A percentile compares a stretch with the other conserved stretches of the same genome.
Conservation (phyloP, 2,888 invertebrate genomes). For the Melanotus villosus region DNA sequence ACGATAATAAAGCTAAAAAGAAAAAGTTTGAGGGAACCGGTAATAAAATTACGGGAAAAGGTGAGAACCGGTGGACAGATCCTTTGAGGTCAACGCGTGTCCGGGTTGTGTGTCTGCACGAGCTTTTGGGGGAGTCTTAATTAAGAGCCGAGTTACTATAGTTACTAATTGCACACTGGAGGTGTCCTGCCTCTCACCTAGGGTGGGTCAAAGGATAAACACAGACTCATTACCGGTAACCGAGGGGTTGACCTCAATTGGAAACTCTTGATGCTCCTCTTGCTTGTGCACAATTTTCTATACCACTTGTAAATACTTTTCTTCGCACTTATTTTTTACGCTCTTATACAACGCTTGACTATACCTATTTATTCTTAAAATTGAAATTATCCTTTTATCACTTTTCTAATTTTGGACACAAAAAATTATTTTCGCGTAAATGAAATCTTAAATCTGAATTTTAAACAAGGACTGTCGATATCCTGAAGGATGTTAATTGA, state of each 20-base stretch:
- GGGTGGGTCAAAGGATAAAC: slow-evolving; percentile 54
- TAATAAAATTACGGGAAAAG: slow-evolving; percentile 49
- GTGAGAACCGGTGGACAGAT: slow-evolving; percentile 55
- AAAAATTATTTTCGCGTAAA: too few species aligned
- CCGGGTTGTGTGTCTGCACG: slow-evolving; percentile 42
- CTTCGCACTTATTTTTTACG: too few species aligned
- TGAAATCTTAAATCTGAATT: too few species aligned
- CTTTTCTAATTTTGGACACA: too few species aligned
- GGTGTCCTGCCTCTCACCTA: slow-evolving; percentile 55
- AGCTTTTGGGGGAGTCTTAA: slow-evolving; percentile 57
- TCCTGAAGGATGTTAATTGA: too few species aligned
- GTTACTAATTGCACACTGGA: slow-evolving; percentile 57
- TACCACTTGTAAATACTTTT: neutral
- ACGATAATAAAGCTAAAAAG: slow-evolving; percentile 50
- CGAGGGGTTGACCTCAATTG: slow-evolving; percentile 48
- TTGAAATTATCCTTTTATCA: too few species aligned
- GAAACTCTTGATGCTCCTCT: slow-evolving; percentile 38
- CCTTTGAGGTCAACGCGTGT: slow-evolving; percentile 55
- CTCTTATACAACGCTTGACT: too few species aligned
- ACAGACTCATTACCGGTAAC: slow-evolving; percentile 55
- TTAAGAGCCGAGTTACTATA: slow-evolving; percentile 60
- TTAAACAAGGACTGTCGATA: too few species aligned
- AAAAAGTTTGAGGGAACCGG: slow-evolving; percentile 44
- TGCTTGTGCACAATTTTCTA: slow-evolving; percentile 6
- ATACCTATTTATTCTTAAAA: neutral